Evolutionary conservation across 2,888 invertebrate genomes (phyloP).

Genomic region (Blastobasis adustella): DNA sequence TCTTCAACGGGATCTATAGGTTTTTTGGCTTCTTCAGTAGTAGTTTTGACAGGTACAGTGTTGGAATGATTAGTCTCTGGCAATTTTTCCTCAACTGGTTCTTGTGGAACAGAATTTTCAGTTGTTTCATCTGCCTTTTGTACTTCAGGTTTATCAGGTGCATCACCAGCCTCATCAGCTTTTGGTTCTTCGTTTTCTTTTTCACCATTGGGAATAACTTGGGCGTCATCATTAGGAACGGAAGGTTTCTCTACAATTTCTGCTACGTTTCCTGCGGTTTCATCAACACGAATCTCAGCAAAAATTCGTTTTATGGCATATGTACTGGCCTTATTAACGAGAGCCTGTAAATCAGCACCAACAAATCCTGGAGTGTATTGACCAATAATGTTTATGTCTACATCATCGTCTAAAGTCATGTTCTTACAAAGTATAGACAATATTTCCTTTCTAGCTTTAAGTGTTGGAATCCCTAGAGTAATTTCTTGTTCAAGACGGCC

Average conservation of each 20-base stretch:
- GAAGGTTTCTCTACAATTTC: slow-evolving; percentile 15
- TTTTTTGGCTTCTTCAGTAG: slow-evolving; percentile 20
- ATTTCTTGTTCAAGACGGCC: slow-evolving; percentile 97
- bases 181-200: slow-evolving; percentile 34
- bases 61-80: slow-evolving; percentile 11
- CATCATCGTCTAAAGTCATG: slow-evolving; percentile 79
- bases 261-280: slow-evolving; percentile 17
- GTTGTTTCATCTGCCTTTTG: slow-evolving; percentile 27
- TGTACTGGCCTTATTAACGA: slow-evolving; percentile 91
- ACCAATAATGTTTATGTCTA: slow-evolving; percentile 84
- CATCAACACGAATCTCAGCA: slow-evolving; percentile 39
- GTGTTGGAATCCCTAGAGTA: slow-evolving; percentile 93
- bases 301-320: slow-evolving; percentile 83
- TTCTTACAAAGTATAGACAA: slow-evolving; percentile 81
- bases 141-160: slow-evolving; percentile 1
- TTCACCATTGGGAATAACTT: slow-evolving; percentile 55
- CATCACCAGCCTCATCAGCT: background rate
- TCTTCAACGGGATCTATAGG: slow-evolving; percentile 54
- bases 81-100: slow-evolving; percentile 20
- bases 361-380: slow-evolving; percentile 96
- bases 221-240: slow-evolving; percentile 28
- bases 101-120: slow-evolving; percentile 20
- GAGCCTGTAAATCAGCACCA: slow-evolving; percentile 92
- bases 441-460: slow-evolving; percentile 86
- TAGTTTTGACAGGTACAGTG: slow-evolving; percentile 7